Percentiles rank a stretch among this genome's conserved stretches.
These are phyloP conservation scores for Emys orbicularis DNA, from an alignment of 2,797 vertebrate genomes.

Conservation along the genomic window DNA sequence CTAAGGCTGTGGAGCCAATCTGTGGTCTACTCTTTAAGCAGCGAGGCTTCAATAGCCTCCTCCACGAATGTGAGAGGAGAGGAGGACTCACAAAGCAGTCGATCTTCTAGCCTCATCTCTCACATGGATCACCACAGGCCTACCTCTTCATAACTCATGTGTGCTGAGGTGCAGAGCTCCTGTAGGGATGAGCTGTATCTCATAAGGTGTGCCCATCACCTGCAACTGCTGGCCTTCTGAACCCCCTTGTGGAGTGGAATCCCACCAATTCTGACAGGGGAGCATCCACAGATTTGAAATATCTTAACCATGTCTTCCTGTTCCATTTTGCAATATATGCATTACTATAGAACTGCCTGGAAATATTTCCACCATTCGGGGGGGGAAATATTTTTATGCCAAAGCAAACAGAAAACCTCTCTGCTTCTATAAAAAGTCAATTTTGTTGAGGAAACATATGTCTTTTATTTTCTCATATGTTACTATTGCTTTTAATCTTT, in stretches of 20 bases:
- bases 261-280: accelerated
- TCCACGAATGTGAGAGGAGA: neutral
- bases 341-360: neutral
- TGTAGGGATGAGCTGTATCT: neutral
- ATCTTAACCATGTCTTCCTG: neutral
- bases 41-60: neutral
- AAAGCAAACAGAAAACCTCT: neutral
- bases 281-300: neutral
- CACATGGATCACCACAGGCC: neutral
- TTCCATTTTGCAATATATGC: neutral
- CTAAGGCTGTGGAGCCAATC: neutral
- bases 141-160: neutral
- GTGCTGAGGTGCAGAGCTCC: neutral
- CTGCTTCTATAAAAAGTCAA: neutral
- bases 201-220: neutral
- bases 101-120: neutral
- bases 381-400: neutral
- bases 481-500: slow-evolving; percentile 38
- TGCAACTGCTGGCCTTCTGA: neutral
- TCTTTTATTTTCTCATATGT: neutral
- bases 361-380: neutral
- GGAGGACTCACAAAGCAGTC: accelerated
- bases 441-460: neutral
- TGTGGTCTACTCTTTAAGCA: neutral
- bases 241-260: neutral